Conservation (phyloP, 1,140 invertebrate species). For the Drosophila sechellia region DNA sequence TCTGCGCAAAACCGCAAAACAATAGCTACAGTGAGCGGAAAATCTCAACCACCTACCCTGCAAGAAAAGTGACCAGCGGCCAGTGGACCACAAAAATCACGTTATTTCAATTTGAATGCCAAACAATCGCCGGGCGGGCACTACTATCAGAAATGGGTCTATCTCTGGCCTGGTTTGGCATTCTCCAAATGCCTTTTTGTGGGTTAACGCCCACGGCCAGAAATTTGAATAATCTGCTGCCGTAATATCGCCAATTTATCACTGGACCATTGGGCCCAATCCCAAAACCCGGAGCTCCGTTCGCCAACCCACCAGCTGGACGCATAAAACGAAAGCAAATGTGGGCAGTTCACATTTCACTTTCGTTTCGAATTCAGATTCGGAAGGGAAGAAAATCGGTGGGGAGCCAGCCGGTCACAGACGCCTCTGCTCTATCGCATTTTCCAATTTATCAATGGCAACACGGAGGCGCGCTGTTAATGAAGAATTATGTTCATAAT, state of each 20-base stretch:
- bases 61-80: slow-evolving; percentile 29
- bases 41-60: slow-evolving; percentile 50
- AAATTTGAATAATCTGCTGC: slow-evolving; percentile 71
- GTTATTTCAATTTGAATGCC: slow-evolving; percentile 81
- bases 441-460: slow-evolving; percentile 52
- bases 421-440: slow-evolving; percentile 61
- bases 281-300: slow-evolving; percentile 5
- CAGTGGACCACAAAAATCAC: slow-evolving; percentile 78
- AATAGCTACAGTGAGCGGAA: slow-evolving; percentile 51
- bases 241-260: slow-evolving; percentile 81
- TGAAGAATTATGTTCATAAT: slow-evolving; percentile 83
- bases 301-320: slow-evolving; percentile 12
- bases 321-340: slow-evolving; percentile 44
- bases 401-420: neutral
- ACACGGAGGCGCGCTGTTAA: slow-evolving; percentile 73
- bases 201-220: slow-evolving; percentile 71
- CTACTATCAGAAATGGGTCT: slow-evolving; percentile 47
- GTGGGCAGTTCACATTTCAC: slow-evolving; percentile 61
- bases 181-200: slow-evolving; percentile 63
- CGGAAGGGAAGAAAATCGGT: slow-evolving; percentile 15
- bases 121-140: slow-evolving; percentile 49
- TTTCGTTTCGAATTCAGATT: slow-evolving; percentile 25
- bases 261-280: slow-evolving; percentile 50
- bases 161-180: slow-evolving; percentile 57
- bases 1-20: slow-evolving; percentile 78